Conservation (phyloP, 1,140 invertebrate species). For the Caenorhabditis latens region DNA sequence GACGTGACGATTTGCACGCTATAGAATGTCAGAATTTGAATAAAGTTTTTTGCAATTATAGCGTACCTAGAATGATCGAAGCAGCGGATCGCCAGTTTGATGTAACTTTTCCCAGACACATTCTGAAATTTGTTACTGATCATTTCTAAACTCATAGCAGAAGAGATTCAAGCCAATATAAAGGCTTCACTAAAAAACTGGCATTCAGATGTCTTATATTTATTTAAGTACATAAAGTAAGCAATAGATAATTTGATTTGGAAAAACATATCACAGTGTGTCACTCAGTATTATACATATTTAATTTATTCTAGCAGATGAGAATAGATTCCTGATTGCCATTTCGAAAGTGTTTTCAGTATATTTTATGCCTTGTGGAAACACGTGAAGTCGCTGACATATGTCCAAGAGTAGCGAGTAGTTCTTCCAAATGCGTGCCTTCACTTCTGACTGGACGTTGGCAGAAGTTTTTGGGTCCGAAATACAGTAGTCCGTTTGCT, state of each 20-base stretch:
- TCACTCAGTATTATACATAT: background rate
- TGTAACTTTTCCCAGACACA: slow-evolving; percentile 4
- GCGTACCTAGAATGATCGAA: slow-evolving; percentile 47
- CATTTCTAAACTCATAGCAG: too few species aligned
- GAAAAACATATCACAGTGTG: background rate
- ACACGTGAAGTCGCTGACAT: slow-evolving; percentile 10
- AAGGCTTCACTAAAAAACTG: background rate
- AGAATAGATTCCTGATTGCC: slow-evolving; percentile 24
- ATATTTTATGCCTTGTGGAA: slow-evolving; percentile 43
- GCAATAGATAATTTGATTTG: too few species aligned
- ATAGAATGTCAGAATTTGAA: background rate
- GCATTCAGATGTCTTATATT: too few species aligned
- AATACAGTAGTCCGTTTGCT: slow-evolving; percentile 63
- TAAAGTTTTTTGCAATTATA: too few species aligned
- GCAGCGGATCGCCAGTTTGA: slow-evolving; percentile 50
- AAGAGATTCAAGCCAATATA: slow-evolving; percentile 1
- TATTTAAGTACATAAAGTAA: too few species aligned
- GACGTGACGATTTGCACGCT: slow-evolving; percentile 50
- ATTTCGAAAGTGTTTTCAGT: slow-evolving; percentile 38
- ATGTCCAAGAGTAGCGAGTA: slow-evolving; percentile 4
- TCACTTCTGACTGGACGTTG: slow-evolving; percentile 47
- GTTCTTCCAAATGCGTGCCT: slow-evolving; percentile 15
- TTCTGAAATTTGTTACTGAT: background rate
- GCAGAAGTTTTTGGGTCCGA: slow-evolving; percentile 54
- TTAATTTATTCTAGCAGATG: slow-evolving; percentile 32